Conservation (phyloP, 2,797 vertebrate species). For the Myoxocephalus aenaeus region DNA sequence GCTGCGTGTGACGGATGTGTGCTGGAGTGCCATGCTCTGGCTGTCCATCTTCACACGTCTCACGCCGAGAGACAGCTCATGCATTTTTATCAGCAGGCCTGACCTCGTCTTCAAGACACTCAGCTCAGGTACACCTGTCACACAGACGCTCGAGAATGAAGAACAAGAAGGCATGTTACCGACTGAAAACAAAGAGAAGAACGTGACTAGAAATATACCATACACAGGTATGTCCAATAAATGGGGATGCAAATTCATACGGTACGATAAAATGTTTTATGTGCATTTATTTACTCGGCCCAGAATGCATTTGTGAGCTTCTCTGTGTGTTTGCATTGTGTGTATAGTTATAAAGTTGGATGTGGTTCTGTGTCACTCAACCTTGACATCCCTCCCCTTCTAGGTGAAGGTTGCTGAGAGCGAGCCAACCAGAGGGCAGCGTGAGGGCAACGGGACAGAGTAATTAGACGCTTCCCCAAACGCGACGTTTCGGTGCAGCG, state of each 20-base stretch:
- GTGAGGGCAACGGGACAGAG: slow-evolving; percentile 37
- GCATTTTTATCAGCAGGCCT: slow-evolving; percentile 72
- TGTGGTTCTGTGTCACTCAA: slow-evolving; percentile 59
- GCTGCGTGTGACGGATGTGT: slow-evolving; percentile 64
- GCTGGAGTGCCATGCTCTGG: slow-evolving; percentile 51
- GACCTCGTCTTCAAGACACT: slow-evolving; percentile 67
- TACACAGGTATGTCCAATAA: neutral
- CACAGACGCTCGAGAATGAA: slow-evolving; percentile 51
- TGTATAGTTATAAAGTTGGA: slow-evolving; percentile 16
- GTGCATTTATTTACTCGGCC: neutral
- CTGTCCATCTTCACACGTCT: slow-evolving; percentile 69
- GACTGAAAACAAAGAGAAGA: slow-evolving; percentile 1
- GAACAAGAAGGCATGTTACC: slow-evolving; percentile 2
- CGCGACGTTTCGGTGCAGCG: slow-evolving; percentile 52
- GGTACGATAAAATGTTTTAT: slow-evolving; percentile 2
- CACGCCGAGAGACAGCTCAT: slow-evolving; percentile 59
- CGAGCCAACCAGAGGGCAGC: slow-evolving; percentile 64
- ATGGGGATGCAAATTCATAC: neutral
- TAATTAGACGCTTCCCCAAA: slow-evolving; percentile 59
- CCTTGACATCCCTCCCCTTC: slow-evolving; percentile 52
- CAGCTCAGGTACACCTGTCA: slow-evolving; percentile 52
- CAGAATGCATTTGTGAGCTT: slow-evolving; percentile 15
- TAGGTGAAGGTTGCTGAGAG: slow-evolving; percentile 56
- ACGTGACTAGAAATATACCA: slow-evolving; percentile 5
- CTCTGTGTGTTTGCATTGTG: slow-evolving; percentile 13